phyloP scores from a whole-genome alignment of 2,113 vertebrate genomes.

The Ophiodon elongatus region DNA sequence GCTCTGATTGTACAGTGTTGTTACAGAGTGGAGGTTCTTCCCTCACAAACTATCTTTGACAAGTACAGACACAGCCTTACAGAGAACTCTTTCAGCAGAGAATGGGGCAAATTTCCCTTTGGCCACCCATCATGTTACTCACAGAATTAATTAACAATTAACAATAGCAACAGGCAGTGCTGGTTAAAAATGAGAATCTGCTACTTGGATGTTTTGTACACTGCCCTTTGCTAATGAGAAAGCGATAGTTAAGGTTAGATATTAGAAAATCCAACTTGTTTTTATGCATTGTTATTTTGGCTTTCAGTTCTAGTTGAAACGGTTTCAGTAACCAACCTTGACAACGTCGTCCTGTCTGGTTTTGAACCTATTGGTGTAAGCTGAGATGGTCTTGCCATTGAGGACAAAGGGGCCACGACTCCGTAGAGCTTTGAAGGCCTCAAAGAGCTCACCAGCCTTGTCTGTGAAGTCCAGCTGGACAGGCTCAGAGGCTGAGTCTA shows the following conservation, averaged over 20 bases:
- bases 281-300: background rate
- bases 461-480: constrained; percentile 89
- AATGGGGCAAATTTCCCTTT: background rate
- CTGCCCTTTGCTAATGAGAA: background rate
- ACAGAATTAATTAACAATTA: background rate
- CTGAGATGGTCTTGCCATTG: constrained; percentile 84
- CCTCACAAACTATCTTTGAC: background rate
- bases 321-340: constrained; percentile 84
- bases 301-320: background rate
- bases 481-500: constrained; percentile 82
- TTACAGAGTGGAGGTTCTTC: background rate
- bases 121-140: background rate
- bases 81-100: too few species aligned
- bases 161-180: background rate
- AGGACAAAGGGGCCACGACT: constrained; percentile 89
- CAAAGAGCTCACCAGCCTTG: constrained; percentile 84
- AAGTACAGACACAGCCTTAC: background rate
- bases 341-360: constrained; percentile 73
- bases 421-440: constrained; percentile 84
- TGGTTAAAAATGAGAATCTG: background rate
- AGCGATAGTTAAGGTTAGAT: background rate
- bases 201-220: background rate
- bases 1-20: background rate
- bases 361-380: constrained; percentile 88
- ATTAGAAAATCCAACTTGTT: background rate